Evolutionary conservation across 1,140 invertebrate genomes (phyloP).

Genomic region (Bathynomus jamesi): DNA sequence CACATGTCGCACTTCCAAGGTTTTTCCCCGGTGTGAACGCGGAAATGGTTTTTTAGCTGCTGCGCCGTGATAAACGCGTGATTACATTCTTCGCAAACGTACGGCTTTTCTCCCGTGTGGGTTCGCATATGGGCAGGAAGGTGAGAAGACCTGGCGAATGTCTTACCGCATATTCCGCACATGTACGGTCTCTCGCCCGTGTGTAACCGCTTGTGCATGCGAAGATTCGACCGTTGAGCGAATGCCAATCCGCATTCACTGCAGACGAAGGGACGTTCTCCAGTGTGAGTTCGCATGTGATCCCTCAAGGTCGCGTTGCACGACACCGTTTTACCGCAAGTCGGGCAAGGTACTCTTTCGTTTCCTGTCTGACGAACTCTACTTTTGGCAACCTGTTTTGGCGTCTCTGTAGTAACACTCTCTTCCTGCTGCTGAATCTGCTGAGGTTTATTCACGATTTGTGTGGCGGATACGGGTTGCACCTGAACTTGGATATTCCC

Average conservation of each 20-base stretch:
- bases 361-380: constrained; percentile 22
- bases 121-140: constrained; percentile 37
- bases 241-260: constrained; percentile 35
- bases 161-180: constrained; percentile 38
- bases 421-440: constrained; percentile 10
- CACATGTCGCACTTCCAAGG: constrained; percentile 37
- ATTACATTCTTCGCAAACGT: constrained; percentile 34
- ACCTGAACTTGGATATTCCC: constrained; percentile 33
- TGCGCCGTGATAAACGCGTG: constrained; percentile 38
- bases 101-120: constrained; percentile 36
- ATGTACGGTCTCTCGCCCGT: constrained; percentile 37
- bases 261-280: constrained; percentile 38
- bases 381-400: background rate
- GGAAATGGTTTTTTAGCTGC: constrained; percentile 37
- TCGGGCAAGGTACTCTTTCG: constrained; percentile 43
- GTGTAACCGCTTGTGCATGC: constrained; percentile 37
- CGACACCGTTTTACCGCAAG: constrained; percentile 41
- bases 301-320: constrained; percentile 35
- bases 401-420: background rate
- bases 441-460: background rate
- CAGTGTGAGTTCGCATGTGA: constrained; percentile 39
- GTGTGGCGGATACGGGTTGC: constrained; percentile 21
- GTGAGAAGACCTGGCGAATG: constrained; percentile 34
- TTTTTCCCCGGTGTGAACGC: constrained; percentile 39
- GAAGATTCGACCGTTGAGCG: constrained; percentile 34